Percentiles rank a stretch among this genome's conserved stretches.
phyloP scores from a whole-genome alignment of 1,140 invertebrate genomes.

The Drosophila murphyi region DNA sequence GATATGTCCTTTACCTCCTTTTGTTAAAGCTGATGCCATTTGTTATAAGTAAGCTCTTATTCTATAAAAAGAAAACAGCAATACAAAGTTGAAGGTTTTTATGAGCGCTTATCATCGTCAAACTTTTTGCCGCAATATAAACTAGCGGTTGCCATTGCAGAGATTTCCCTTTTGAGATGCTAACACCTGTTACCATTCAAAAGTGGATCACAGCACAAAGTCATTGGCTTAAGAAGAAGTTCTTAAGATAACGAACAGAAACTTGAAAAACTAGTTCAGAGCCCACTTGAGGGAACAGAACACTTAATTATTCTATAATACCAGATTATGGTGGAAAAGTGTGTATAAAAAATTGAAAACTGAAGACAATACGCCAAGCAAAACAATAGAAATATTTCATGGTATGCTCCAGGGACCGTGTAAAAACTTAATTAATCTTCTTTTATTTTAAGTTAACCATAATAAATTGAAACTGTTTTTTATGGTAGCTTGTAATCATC shows the following conservation, averaged over 20 bases:
- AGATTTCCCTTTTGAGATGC: slow-evolving; percentile 48
- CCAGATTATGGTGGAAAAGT: slow-evolving; percentile 12
- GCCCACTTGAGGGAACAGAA: slow-evolving; percentile 37
- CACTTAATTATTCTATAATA: slow-evolving; percentile 52
- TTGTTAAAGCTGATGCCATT: not conserved
- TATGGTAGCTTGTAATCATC: slow-evolving; percentile 57
- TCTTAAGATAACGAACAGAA: slow-evolving; percentile 43
- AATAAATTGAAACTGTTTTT: slow-evolving; percentile 30
- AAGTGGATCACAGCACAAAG: slow-evolving; percentile 60
- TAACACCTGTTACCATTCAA: slow-evolving; percentile 70
- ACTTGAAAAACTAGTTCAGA: slow-evolving; percentile 55
- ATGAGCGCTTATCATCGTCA: slow-evolving; percentile 44
- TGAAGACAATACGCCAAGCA: slow-evolving; percentile 35
- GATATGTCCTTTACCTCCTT: not conserved
- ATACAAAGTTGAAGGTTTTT: slow-evolving; percentile 46
- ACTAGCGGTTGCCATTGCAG: slow-evolving; percentile 5
- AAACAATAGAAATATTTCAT: slow-evolving; percentile 32
- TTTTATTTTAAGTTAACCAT: slow-evolving; percentile 49
- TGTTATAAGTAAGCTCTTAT: not conserved
- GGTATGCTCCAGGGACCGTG: slow-evolving; percentile 20
- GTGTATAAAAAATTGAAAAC: slow-evolving; percentile 11
- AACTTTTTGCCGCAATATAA: slow-evolving; percentile 42
- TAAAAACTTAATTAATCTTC: slow-evolving; percentile 78
- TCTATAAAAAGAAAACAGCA: slow-evolving; percentile 14
- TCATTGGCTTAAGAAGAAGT: slow-evolving; percentile 65